These are phyloP conservation scores for Phrynocephalus vlangalii DNA, from an alignment of 2,797 vertebrate species.

Conservation along the genomic window DNA sequence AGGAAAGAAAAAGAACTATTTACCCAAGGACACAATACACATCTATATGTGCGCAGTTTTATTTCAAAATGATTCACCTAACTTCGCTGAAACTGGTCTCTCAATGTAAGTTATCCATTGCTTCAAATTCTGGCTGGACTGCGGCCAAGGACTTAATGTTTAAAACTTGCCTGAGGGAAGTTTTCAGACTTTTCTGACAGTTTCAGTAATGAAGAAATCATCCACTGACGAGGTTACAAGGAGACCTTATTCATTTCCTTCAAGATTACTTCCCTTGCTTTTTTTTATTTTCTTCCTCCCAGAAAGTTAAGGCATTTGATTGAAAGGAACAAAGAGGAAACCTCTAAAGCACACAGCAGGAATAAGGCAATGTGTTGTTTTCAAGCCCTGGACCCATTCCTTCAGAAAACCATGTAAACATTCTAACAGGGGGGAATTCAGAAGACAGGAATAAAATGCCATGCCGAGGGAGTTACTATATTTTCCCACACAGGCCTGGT, in stretches of 20 bases:
- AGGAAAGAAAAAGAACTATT: constrained; percentile 33
- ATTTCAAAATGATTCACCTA: constrained; percentile 49
- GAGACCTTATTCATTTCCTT: constrained; percentile 13
- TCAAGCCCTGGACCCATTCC: not conserved
- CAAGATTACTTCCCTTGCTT: constrained; percentile 9
- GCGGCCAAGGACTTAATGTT: constrained; percentile 39
- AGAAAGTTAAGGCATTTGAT: not conserved
- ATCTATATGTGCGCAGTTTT: constrained; percentile 10
- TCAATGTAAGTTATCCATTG: not conserved
- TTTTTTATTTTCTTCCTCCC: not conserved
- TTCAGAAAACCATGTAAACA: not conserved
- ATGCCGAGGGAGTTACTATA: too few species aligned
- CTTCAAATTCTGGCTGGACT: constrained; percentile 35
- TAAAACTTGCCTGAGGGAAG: constrained; percentile 46
- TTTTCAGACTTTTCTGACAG: constrained; percentile 44
- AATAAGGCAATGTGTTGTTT: not conserved
- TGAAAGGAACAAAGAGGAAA: constrained; percentile 22
- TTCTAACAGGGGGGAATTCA: too few species aligned
- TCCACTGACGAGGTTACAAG: constrained; percentile 13
- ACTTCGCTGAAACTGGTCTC: constrained; percentile 21
- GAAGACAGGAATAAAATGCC: too few species aligned
- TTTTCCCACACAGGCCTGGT: not conserved
- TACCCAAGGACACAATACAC: constrained; percentile 42
- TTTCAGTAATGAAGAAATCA: constrained; percentile 45
- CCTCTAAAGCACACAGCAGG: not conserved